Evolutionary conservation across 2,888 invertebrate genomes (phyloP), one percentile per base, ranked within the genome.

Genomic region (Hartigia nigra): DNA sequence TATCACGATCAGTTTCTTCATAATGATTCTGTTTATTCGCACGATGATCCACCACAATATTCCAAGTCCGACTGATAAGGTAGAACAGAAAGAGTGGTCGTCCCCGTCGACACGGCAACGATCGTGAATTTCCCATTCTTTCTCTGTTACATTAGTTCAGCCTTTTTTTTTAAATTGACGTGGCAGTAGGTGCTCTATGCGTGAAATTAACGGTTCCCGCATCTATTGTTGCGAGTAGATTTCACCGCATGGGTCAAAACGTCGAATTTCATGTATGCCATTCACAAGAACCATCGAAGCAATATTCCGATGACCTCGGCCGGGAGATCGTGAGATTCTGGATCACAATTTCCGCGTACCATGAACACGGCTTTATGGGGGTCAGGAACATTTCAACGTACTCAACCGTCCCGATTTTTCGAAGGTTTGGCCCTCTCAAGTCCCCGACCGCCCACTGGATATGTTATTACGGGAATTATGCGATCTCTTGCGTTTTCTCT

Each of bases 21-120:
- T 31, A 78, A 23, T n/a, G 31, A 74, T 76, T 74, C 14, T 78
- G 79, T 70, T 79, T 80, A 76, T 81, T 80, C 74, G 39, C 79
- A 69, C 84, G 93, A 84, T 94, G 93, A 81, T 95, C 95, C 74
- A 94, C 92, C 4, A 95, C 93, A 23, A 95, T 93, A 87, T 94
- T 94, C 95, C 95, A 95, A 23, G 95, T 95, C 82, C 95, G 94
- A 86, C 95, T 94, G 85, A 95, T 94, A 80, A 95, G 92, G 89
- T 95, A 95, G 84, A 95, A 91, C 81, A 95, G 92, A 88, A 95
- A 95, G 77, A 95, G 92, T 4, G 89, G 82, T 74, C 87, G 89
- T 77, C 86, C 84, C 69, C 84, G 86, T 78, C 85, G 86, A 79
- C 86, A 86, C 75, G 87, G 82, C 37, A 89, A 89, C 55, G 91